phyloP scores from a whole-genome alignment of 2,797 vertebrate species.

The Phrynocephalus forsythii region DNA sequence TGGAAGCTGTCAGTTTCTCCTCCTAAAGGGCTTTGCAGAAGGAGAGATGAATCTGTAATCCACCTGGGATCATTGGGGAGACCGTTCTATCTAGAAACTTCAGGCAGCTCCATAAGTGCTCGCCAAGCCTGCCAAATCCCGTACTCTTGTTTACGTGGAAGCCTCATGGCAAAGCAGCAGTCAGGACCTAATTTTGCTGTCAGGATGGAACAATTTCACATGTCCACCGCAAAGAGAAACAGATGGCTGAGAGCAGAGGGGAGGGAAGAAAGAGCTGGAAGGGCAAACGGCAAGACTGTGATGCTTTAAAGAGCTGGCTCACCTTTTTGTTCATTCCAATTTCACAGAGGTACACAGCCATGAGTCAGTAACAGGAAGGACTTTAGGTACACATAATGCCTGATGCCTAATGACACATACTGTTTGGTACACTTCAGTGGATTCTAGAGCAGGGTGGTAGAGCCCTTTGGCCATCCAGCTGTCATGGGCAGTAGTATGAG shows the following conservation, averaged over 20 bases:
- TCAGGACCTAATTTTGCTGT: conserved; percentile 58
- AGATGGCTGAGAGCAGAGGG: conserved; percentile 53
- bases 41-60: conserved; percentile 39
- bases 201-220: conserved; percentile 62
- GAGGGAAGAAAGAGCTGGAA: conserved; percentile 50
- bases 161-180: conserved; percentile 40
- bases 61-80: conserved; percentile 42
- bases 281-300: conserved; percentile 57
- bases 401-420: neutral
- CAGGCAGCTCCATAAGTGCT: conserved; percentile 35
- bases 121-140: conserved; percentile 21
- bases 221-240: conserved; percentile 55
- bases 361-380: conserved; percentile 12
- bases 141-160: conserved; percentile 33
- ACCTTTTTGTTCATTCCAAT: conserved; percentile 41
- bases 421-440: neutral
- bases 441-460: neutral
- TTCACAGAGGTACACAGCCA: conserved; percentile 8
- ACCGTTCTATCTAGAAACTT: conserved; percentile 11
- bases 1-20: conserved; percentile 17
- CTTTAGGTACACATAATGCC: neutral
- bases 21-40: conserved; percentile 20
- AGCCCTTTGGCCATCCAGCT: neutral
- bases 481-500: neutral
- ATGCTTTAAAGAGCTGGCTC: conserved; percentile 56